phyloP scores from a whole-genome alignment of 2,797 vertebrate species.

The Pseudocheirus occidentalis region DNA sequence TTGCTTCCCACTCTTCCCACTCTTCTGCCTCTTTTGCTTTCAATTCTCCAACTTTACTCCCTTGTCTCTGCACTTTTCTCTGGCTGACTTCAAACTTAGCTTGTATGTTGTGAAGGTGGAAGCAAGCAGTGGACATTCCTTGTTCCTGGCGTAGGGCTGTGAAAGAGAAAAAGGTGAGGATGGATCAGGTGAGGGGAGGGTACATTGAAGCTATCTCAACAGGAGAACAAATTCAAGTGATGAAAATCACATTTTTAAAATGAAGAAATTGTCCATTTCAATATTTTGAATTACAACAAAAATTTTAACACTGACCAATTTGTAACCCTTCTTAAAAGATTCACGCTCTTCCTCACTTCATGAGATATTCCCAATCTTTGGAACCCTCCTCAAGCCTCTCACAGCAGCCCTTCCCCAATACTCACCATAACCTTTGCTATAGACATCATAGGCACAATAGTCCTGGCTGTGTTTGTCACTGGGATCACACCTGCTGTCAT shows the following conservation, averaged over 20 bases:
- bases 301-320: background rate
- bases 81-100: background rate
- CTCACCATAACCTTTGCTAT: background rate
- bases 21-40: background rate
- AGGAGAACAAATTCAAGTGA: background rate
- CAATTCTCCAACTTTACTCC: background rate
- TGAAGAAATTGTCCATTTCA: background rate
- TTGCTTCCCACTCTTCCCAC: background rate
- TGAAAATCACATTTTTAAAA: background rate
- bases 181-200: background rate
- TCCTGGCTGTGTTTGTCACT: background rate
- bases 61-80: background rate
- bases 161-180: background rate
- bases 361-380: background rate
- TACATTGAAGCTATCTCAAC: background rate
- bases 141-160: background rate
- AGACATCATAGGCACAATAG: background rate
- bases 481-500: background rate
- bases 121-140: background rate
- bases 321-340: background rate
- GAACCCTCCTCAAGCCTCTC: background rate
- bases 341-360: rapidly evolving
- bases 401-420: background rate
- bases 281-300: background rate
- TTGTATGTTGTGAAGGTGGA: background rate